A percentile compares a stretch with the other conserved stretches of the same genome.
Conservation (phyloP, 1,140 invertebrate genomes). For the Hyposmocoma kahamanoa region DNA sequence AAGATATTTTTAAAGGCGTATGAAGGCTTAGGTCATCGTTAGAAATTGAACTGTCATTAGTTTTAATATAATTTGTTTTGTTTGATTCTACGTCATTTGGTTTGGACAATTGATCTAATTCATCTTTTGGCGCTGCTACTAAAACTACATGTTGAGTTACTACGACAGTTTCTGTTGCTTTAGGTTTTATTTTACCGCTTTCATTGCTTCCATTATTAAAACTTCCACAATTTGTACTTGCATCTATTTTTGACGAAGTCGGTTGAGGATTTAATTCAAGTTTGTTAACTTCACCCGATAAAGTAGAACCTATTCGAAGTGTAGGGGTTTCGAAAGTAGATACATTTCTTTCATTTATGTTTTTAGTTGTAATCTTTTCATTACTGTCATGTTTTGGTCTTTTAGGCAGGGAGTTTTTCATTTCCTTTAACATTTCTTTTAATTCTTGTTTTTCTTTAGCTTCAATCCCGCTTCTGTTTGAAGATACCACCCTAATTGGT, state of each 20-base stretch:
- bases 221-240: background rate
- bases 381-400: constrained; percentile 27
- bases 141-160: background rate
- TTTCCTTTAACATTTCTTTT: constrained; percentile 64
- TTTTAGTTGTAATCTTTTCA: constrained; percentile 3
- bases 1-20: constrained; percentile 51
- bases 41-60: background rate
- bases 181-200: background rate
- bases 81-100: constrained; percentile 8
- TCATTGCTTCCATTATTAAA: background rate
- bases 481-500: constrained; percentile 13
- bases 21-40: constrained; percentile 15
- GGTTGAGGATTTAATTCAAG: background rate
- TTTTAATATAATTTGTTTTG: background rate
- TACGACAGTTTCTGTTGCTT: background rate
- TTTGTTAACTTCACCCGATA: background rate
- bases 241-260: background rate
- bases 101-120: constrained; percentile 5
- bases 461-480: constrained; percentile 15
- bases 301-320: background rate
- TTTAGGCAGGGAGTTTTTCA: constrained; percentile 66
- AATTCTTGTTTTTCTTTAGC: constrained; percentile 49
- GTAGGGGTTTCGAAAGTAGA: background rate
- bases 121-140: background rate
- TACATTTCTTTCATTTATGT: background rate